Evolutionary conservation across 2,113 vertebrate genomes (phyloP).

Genomic region (Bostrychus sinensis): DNA sequence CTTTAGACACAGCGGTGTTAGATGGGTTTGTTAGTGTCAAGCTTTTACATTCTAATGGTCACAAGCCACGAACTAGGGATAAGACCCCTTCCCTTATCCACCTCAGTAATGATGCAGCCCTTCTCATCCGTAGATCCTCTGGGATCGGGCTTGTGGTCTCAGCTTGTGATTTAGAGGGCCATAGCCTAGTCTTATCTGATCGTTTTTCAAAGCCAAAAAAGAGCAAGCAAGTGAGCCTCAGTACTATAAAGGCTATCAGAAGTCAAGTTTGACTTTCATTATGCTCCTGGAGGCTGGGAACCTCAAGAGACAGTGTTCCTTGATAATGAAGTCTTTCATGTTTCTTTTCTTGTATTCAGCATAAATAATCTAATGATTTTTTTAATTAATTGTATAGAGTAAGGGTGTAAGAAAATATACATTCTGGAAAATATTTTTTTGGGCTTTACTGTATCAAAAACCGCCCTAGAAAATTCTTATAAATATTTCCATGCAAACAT

Average conservation of each 20-base stretch:
- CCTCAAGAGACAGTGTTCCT: conserved; percentile 46
- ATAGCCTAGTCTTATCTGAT: conserved; percentile 60
- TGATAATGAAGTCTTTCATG: conserved; percentile 52
- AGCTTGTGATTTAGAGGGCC: conserved; percentile 65
- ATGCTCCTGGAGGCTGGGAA: conserved; percentile 34
- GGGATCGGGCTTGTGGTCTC: conserved; percentile 51
- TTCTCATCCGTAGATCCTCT: conserved; percentile 55
- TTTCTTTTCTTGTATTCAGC: conserved; percentile 19
- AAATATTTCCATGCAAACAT: too few species aligned
- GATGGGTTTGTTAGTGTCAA: conserved; percentile 44
- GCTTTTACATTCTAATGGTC: conserved; percentile 56
- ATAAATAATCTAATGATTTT: neutral
- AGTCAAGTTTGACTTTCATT: conserved; percentile 46
- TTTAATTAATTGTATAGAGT: neutral
- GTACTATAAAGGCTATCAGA: conserved; percentile 57
- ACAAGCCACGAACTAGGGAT: conserved; percentile 45
- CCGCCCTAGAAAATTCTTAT: too few species aligned
- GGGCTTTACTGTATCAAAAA: too few species aligned
- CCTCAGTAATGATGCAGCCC: conserved; percentile 64
- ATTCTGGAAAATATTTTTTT: neutral
- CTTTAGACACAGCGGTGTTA: conserved; percentile 27
- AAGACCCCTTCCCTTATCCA: conserved; percentile 42
- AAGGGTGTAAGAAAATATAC: neutral
- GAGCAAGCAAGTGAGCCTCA: conserved; percentile 48
- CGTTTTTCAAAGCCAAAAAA: conserved; percentile 64